These are phyloP conservation scores for Tragelaphus buxtoni DNA, from an alignment of 2,113 vertebrate genomes.

Conservation along the genomic window DNA sequence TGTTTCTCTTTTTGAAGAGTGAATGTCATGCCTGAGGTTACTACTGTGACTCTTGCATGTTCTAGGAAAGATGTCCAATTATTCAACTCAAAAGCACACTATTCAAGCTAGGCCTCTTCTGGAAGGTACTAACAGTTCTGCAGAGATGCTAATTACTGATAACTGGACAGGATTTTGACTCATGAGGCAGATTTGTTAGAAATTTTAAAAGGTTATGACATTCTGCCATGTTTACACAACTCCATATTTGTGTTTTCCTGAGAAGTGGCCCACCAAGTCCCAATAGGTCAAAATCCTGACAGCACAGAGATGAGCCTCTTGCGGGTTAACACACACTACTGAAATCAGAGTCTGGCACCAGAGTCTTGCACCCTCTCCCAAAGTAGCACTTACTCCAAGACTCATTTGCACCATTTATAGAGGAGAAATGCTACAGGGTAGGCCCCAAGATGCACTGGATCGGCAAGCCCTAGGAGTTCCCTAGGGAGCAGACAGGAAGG, in stretches of 20 bases:
- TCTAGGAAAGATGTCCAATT: neutral
- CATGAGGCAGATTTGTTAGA: neutral
- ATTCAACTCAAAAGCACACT: neutral
- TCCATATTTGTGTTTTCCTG: neutral
- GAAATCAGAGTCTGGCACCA: neutral
- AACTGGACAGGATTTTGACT: neutral
- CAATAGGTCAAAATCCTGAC: neutral
- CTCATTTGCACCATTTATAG: slow-evolving; percentile 27
- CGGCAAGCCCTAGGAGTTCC: neutral
- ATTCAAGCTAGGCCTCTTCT: neutral
- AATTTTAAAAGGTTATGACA: neutral
- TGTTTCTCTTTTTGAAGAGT: neutral
- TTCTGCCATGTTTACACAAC: neutral
- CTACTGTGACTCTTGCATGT: neutral
- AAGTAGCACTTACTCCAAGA: slow-evolving; percentile 4
- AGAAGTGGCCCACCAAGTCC: neutral
- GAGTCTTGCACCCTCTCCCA: neutral
- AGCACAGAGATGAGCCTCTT: neutral
- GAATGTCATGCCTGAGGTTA: neutral
- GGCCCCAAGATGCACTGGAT: neutral
- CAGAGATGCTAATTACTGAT: slow-evolving; percentile 13
- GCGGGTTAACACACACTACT: neutral
- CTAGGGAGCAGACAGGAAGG: neutral
- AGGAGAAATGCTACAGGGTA: neutral
- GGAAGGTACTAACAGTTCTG: slow-evolving; percentile 19